phyloP scores from a whole-genome alignment of 2,888 invertebrate genomes.

The Melinaea menophilus region DNA sequence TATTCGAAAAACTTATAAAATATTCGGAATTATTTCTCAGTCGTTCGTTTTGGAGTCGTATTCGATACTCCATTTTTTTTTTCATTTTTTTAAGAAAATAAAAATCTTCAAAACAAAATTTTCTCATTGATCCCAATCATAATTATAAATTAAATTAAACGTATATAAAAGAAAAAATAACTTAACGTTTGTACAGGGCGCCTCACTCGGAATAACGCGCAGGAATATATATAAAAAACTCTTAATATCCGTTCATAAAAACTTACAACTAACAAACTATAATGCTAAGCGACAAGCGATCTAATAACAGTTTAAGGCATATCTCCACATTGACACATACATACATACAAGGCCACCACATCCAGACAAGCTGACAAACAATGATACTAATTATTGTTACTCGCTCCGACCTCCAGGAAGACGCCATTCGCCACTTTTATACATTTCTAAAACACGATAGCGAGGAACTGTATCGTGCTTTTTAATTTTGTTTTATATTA shows the following conservation, averaged over 20 bases:
- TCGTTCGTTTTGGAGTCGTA: constrained; percentile 70
- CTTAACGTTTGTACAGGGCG: constrained; percentile 74
- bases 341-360: constrained; percentile 75
- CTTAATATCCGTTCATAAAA: constrained; percentile 70
- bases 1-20: constrained; percentile 55
- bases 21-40: constrained; percentile 76
- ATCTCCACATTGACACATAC: constrained; percentile 41
- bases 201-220: constrained; percentile 67
- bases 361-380: constrained; percentile 70
- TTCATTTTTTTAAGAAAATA: constrained; percentile 65
- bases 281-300: constrained; percentile 30
- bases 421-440: constrained; percentile 47
- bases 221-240: constrained; percentile 65
- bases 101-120: constrained; percentile 62
- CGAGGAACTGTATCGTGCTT: constrained; percentile 77
- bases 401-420: constrained; percentile 48
- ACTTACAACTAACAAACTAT: constrained; percentile 70
- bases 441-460: constrained; percentile 61
- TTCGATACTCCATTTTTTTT: constrained; percentile 62
- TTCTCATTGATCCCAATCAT: constrained; percentile 72
- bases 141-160: constrained; percentile 47
- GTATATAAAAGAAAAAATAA: constrained; percentile 62
- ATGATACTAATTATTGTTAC: constrained; percentile 18
- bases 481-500: constrained; percentile 60
- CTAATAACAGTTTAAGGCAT: constrained; percentile 53